Conservation (phyloP, 2,113 vertebrate species). For the Centropristis striata region DNA sequence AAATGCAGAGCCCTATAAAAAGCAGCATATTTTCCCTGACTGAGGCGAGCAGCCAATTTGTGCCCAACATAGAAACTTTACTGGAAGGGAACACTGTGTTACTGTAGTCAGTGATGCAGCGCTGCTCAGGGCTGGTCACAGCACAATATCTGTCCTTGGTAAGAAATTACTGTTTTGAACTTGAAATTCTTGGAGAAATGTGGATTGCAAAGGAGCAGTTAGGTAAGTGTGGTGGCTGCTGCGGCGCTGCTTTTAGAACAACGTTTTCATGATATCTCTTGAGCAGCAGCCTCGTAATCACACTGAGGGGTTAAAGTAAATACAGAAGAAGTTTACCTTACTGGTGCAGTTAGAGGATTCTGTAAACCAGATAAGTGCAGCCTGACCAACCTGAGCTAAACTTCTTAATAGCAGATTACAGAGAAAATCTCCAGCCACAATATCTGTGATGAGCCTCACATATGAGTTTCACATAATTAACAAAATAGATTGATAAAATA, state of each 20-base stretch:
- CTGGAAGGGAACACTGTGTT: slow-evolving; percentile 69
- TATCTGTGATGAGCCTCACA: not conserved
- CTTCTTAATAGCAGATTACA: not conserved
- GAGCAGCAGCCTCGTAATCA: slow-evolving; percentile 7
- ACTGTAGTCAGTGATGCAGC: slow-evolving; percentile 61
- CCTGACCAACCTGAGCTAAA: not conserved
- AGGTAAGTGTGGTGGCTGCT: slow-evolving; percentile 42
- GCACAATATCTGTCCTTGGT: slow-evolving; percentile 62
- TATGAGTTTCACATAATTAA: not conserved
- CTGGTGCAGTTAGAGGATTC: not conserved
- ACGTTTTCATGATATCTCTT: not conserved
- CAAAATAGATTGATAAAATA: not conserved
- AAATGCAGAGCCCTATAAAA: slow-evolving; percentile 70
- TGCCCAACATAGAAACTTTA: slow-evolving; percentile 79
- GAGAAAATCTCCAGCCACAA: not conserved
- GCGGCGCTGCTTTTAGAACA: slow-evolving; percentile 35
- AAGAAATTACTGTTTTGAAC: slow-evolving; percentile 58
- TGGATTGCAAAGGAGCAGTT: slow-evolving; percentile 52
- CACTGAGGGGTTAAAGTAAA: slow-evolving; percentile 11
- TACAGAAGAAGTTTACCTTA: not conserved
- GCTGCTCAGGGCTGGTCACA: slow-evolving; percentile 48
- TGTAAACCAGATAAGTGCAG: not conserved
- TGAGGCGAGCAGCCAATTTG: slow-evolving; percentile 70
- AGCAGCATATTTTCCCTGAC: slow-evolving; percentile 64
- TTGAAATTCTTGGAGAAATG: slow-evolving; percentile 41